phyloP scores from a whole-genome alignment of 2,113 vertebrate genomes.

The Phoenicopterus ruber region DNA sequence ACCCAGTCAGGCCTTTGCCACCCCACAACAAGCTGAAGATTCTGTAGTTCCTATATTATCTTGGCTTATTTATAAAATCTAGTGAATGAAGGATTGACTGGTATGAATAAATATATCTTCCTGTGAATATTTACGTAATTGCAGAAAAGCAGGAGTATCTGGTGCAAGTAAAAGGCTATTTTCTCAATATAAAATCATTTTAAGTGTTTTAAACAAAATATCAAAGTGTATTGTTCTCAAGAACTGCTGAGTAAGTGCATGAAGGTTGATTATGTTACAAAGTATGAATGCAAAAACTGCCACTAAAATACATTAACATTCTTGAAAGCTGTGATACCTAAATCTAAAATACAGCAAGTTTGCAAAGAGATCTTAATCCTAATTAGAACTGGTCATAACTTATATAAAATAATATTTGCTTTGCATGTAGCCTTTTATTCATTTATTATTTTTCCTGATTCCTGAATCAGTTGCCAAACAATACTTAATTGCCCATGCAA shows the following conservation, averaged over 20 bases:
- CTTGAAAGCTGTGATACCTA: not conserved
- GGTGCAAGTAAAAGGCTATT: not conserved
- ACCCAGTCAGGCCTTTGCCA: not conserved
- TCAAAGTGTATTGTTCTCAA: not conserved
- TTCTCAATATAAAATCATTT: not conserved
- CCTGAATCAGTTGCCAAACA: not conserved
- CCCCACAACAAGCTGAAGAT: not conserved
- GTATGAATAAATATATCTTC: not conserved
- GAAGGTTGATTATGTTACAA: not conserved
- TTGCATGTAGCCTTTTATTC: not conserved
- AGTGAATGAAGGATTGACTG: not conserved
- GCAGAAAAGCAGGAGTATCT: not conserved
- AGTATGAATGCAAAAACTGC: not conserved
- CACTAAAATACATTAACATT: not conserved
- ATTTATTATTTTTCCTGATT: not conserved
- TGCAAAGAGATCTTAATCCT: not conserved
- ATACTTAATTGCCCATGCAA: not conserved
- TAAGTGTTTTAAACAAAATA: not conserved
- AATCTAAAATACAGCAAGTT: not conserved
- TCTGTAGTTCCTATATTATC: not conserved
- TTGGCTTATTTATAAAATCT: not conserved
- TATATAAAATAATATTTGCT: not conserved
- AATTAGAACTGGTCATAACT: not conserved
- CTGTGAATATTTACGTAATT: not conserved
- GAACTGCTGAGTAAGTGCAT: not conserved